Evolutionary conservation across 2,888 invertebrate species (phyloP), one percentile per base, ranked within the genome.

Genomic region (Apantesis nais): DNA sequence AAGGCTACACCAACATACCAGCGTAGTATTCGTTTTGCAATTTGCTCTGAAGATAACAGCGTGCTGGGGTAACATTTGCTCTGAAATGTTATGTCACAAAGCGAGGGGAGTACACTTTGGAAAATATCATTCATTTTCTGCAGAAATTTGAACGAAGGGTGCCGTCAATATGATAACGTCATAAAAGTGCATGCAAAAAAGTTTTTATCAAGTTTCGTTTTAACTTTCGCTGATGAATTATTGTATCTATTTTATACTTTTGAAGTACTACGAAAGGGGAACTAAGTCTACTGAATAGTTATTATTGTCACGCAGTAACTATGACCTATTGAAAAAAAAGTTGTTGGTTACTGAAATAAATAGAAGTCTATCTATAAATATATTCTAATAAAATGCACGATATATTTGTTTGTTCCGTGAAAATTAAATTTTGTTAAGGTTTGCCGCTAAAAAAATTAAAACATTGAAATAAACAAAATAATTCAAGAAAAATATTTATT

Each of bases 1-100:
- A 69, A 55, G 68, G 62, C 62, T 62, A 58, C 44, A 37, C 66
- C 67, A 72, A 72, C 67, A 71, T 71, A 65, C 63, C 41, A n/a
- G 19, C n/a, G 67, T 71, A 74, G 74, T 74, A 76, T 73, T 71
- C 67, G 39, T 76, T 71, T 73, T 75, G 74, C 73, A 74, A 75
- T 80, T 75, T 75, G 68, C 73, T 66, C 62, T 55, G 66, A 74
- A 62, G 68, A 37, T 63, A 74, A 25, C 63, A 62, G 61, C 41
- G 62, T 66, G 60, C 62, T 74, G 74, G 31, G 70, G 70, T 73
- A 72, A 73, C 52, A 70, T 73, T 64, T 31, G 62, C 67, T 41
- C 25, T 73, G 67, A 74, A 79, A 77, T 72, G 72, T 71, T 70
- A 71, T 71, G 72, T 67, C 66, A 67, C 60, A 65, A 58, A 44